Percentiles rank a stretch among this genome's conserved stretches.
phyloP scores from a whole-genome alignment of 2,113 vertebrate species.

The Maccullochella peelii region DNA sequence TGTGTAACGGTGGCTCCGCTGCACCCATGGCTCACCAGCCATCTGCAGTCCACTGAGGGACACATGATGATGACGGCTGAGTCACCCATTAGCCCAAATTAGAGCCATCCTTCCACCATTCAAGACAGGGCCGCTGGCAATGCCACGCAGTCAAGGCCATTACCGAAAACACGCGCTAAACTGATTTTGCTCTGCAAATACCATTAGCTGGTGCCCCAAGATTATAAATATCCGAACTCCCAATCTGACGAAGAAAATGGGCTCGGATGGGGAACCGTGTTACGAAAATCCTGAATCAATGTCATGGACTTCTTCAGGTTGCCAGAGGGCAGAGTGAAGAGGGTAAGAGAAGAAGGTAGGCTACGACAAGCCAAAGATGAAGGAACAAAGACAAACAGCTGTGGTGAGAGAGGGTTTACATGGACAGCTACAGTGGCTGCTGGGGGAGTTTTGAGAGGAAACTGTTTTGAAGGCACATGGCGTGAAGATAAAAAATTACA shows the following conservation, averaged over 20 bases:
- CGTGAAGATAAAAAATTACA: neutral
- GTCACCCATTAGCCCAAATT: slow-evolving; percentile 82
- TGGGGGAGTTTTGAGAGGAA: slow-evolving; percentile 7
- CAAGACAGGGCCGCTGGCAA: slow-evolving; percentile 72
- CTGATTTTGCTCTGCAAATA: slow-evolving; percentile 81
- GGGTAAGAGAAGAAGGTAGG: no score
- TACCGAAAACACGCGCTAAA: slow-evolving; percentile 77
- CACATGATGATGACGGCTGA: slow-evolving; percentile 75
- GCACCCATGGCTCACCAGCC: slow-evolving; percentile 70
- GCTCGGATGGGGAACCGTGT: slow-evolving; percentile 57
- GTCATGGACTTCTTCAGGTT: slow-evolving; percentile 63
- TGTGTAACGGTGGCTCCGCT: slow-evolving; percentile 38
- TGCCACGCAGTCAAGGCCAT: slow-evolving; percentile 75
- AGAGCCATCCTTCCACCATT: slow-evolving; percentile 80
- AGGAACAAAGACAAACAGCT: slow-evolving; percentile 46
- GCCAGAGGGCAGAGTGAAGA: slow-evolving; percentile 59
- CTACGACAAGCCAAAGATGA: slow-evolving; percentile 52
- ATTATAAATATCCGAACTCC: slow-evolving; percentile 79
- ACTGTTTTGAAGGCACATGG: neutral
- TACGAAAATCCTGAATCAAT: slow-evolving; percentile 76
- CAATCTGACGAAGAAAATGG: slow-evolving; percentile 68
- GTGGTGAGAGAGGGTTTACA: slow-evolving; percentile 28
- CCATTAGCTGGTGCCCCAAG: slow-evolving; percentile 78
- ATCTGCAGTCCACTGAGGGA: slow-evolving; percentile 70
- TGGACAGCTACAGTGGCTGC: slow-evolving; percentile 8